A percentile compares a stretch with the other conserved stretches of the same genome.
These are phyloP conservation scores for Drosophila atroscutellata DNA, from an alignment of 2,888 invertebrate species.

Conservation along the genomic window DNA sequence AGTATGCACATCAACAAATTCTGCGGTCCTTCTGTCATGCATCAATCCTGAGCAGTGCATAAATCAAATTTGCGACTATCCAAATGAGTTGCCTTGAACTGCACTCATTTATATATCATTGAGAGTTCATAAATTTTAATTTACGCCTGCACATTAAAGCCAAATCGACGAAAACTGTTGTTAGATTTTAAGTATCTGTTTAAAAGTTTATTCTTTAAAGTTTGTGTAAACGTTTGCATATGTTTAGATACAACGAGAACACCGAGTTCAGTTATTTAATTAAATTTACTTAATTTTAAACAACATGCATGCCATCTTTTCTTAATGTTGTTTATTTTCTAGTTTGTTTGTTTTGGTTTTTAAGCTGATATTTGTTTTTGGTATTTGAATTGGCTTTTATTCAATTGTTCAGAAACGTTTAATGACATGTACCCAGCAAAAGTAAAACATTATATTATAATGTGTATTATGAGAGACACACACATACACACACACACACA, in stretches of 20 bases:
- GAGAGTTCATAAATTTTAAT: constrained; percentile 29
- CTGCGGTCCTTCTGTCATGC: constrained; percentile 48
- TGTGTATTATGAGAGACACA: constrained; percentile 44
- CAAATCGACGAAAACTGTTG: constrained; percentile 25
- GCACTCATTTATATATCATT: constrained; percentile 33
- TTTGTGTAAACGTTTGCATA: constrained; percentile 27
- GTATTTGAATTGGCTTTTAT: constrained; percentile 26
- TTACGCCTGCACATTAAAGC: constrained; percentile 42
- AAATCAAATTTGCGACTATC: constrained; percentile 60
- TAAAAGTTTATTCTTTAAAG: constrained; percentile 11
- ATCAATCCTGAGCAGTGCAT: constrained; percentile 57
- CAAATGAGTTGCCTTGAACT: constrained; percentile 32
- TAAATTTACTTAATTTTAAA: constrained; percentile 30
- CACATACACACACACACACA: constrained; percentile 31
- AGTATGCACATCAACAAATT: constrained; percentile 52
- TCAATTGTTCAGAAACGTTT: constrained; percentile 55
- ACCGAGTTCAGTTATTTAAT: constrained; percentile 40
- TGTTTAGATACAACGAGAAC: constrained; percentile 40
- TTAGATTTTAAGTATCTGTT: constrained; percentile 2
- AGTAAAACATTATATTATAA: constrained; percentile 38
- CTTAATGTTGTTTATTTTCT: constrained; percentile 15
- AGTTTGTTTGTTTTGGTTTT: constrained; percentile 25
- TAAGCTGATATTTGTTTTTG: constrained; percentile 26
- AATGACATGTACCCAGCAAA: constrained; percentile 60
- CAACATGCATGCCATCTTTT: constrained; percentile 47